Percentiles rank a stretch among this genome's conserved stretches.
phyloP scores from a whole-genome alignment of 2,113 vertebrate genomes.

The Rissa tridactyla region DNA sequence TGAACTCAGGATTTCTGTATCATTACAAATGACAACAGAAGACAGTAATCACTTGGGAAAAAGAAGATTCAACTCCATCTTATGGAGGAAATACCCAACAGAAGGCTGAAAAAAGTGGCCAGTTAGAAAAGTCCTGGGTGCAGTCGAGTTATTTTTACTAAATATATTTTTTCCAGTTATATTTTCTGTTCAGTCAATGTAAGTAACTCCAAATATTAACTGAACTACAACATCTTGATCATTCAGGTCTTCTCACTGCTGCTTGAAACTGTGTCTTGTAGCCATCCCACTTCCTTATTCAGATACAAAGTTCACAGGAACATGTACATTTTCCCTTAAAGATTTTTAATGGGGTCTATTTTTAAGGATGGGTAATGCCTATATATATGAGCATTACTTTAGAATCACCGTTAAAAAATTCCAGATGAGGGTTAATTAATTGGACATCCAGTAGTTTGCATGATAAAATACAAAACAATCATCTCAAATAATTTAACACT shows the following conservation, averaged over 20 bases:
- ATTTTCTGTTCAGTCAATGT: not conserved
- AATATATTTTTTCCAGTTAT: not conserved
- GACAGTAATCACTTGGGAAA: not conserved
- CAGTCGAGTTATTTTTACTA: not conserved
- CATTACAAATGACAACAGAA: not conserved
- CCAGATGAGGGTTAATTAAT: not conserved
- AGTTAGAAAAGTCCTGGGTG: not conserved
- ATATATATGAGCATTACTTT: not conserved
- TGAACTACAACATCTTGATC: not conserved
- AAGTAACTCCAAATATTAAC: not conserved
- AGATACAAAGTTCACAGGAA: not conserved
- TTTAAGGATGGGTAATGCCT: not conserved
- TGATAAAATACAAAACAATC: conserved; percentile 18
- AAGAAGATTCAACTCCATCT: not conserved
- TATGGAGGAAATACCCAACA: not conserved
- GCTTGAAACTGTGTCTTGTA: not conserved
- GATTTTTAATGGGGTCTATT: not conserved
- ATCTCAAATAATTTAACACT: conserved; percentile 69
- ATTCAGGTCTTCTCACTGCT: not conserved
- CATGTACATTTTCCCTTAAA: not conserved
- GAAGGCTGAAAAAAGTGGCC: not conserved
- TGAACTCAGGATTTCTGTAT: not conserved
- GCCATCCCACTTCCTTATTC: not conserved
- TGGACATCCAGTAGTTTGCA: not conserved
- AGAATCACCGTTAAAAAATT: not conserved